phyloP scores from a whole-genome alignment of 2,797 vertebrate species.

The Alcedo atthis region DNA sequence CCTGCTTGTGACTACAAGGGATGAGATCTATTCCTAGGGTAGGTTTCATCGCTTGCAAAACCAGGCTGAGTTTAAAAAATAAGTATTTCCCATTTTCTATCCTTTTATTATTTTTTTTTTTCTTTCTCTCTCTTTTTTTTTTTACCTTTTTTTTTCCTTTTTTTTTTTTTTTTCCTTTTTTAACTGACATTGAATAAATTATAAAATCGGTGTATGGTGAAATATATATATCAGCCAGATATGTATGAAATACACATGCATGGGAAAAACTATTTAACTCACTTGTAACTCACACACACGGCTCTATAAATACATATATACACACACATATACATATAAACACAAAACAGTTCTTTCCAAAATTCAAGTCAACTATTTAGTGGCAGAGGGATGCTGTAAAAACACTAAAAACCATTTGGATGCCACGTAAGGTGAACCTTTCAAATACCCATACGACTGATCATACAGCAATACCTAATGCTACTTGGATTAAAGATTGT shows the following conservation, averaged over 20 bases:
- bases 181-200: conserved; percentile 75
- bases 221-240: conserved; percentile 74
- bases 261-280: conserved; percentile 75
- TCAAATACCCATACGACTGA: conserved; percentile 73
- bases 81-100: conserved; percentile 74
- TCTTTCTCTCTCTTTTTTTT: conserved; percentile 55
- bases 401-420: conserved; percentile 73
- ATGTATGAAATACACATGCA: conserved; percentile 79
- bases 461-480: conserved; percentile 74
- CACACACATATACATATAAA: conserved; percentile 83
- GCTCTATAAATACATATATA: conserved; percentile 83
- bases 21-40: conserved; percentile 6
- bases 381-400: conserved; percentile 79
- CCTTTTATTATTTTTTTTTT: conserved; percentile 57
- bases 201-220: conserved; percentile 77
- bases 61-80: conserved; percentile 70
- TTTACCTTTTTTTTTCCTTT: not conserved
- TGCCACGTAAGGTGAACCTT: conserved; percentile 74
- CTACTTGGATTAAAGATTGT: conserved; percentile 66
- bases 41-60: conserved; percentile 57
- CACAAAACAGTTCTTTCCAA: conserved; percentile 74
- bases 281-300: conserved; percentile 75
- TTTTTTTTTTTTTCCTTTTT: conserved; percentile 49
- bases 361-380: conserved; percentile 83
- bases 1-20: conserved; percentile 19